Evolutionary conservation across 1,140 invertebrate species (phyloP).

Genomic region (Tetragonula clypearis): DNA sequence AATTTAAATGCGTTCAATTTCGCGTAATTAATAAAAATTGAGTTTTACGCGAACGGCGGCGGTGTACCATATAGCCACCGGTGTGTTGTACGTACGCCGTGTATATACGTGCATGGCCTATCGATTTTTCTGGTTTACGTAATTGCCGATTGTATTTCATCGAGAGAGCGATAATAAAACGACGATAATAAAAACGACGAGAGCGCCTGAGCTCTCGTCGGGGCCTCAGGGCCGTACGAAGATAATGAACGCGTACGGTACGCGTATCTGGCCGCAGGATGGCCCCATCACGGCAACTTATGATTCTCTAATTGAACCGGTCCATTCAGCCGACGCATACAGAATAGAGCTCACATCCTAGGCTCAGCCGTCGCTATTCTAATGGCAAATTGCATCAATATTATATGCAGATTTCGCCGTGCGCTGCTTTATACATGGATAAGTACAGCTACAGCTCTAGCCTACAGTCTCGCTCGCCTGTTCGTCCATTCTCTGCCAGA

Average conservation of each 20-base stretch:
- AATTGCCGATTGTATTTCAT: conserved; percentile 44
- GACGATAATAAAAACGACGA: conserved; percentile 61
- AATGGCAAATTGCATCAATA: conserved; percentile 80
- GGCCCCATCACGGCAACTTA: conserved; percentile 78
- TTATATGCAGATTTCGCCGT: conserved; percentile 78
- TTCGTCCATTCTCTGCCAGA: background rate
- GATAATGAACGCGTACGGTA: conserved; percentile 42
- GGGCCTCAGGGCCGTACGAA: conserved; percentile 60
- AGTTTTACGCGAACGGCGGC: conserved; percentile 40
- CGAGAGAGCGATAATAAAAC: conserved; percentile 15
- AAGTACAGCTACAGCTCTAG: conserved; percentile 54
- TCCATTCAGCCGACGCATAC: conserved; percentile 77
- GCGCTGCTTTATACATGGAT: conserved; percentile 60
- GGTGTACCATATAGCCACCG: no score
- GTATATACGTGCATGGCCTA: background rate
- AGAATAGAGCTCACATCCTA: conserved; percentile 78
- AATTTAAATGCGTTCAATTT: conserved; percentile 57
- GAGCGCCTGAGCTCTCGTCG: background rate
- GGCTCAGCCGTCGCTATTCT: conserved; percentile 75
- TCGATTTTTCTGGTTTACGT: conserved; percentile 57
- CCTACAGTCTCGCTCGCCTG: background rate
- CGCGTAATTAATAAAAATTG: conserved; percentile 65
- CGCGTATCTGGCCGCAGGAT: conserved; percentile 62
- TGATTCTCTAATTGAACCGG: conserved; percentile 80
- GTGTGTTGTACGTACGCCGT: background rate